Conservation (phyloP, 2,888 invertebrate genomes). For the Eupithecia subfuscata region DNA sequence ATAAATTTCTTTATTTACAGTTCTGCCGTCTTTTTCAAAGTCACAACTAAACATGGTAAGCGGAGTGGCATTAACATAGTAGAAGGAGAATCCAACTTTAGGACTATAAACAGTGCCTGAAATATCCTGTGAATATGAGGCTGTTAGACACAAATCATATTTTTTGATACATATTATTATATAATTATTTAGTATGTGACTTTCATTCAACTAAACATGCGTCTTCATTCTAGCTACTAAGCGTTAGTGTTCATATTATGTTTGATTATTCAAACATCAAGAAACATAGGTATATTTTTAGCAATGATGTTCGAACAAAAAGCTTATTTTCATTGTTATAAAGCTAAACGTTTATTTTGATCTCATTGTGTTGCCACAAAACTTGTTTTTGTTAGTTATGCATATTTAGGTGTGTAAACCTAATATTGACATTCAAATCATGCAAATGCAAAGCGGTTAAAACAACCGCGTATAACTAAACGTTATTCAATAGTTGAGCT, state of each 20-base stretch:
- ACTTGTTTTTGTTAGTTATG: slow-evolving; percentile 33
- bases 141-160: slow-evolving; percentile 40
- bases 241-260: slow-evolving; percentile 26
- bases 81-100: slow-evolving; percentile 74
- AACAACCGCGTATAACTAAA: slow-evolving; percentile 1
- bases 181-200: slow-evolving; percentile 19
- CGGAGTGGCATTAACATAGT: slow-evolving; percentile 59
- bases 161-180: slow-evolving; percentile 8
- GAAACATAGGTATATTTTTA: slow-evolving; percentile 16
- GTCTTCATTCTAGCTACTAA: slow-evolving; percentile 31
- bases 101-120: slow-evolving; percentile 69
- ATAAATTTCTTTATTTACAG: slow-evolving; percentile 57
- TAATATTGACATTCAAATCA: slow-evolving; percentile 50
- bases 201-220: slow-evolving; percentile 36
- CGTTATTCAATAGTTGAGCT: background rate
- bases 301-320: slow-evolving; percentile 23
- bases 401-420: slow-evolving; percentile 20
- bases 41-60: slow-evolving; percentile 60
- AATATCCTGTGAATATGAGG: slow-evolving; percentile 73
- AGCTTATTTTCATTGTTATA: slow-evolving; percentile 29
- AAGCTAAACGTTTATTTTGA: slow-evolving; percentile 24
- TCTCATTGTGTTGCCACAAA: slow-evolving; percentile 17
- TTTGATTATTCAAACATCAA: slow-evolving; percentile 17
- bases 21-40: slow-evolving; percentile 59
- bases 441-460: slow-evolving; percentile 52